Conservation (phyloP, 2,113 vertebrate genomes). For the Petromus typicus region DNA sequence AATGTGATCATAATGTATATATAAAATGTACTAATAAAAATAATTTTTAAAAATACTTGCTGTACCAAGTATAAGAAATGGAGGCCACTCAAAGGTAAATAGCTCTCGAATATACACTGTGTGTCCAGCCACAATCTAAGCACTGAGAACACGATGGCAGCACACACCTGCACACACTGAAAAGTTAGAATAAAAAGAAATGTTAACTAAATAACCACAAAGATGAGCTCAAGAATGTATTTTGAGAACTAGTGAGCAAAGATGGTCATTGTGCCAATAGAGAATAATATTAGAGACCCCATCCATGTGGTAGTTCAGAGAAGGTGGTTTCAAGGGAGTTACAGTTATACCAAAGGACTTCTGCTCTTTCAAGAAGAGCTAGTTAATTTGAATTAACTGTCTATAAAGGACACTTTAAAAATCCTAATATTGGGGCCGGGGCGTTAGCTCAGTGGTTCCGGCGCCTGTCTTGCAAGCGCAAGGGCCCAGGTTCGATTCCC, state of each 20-base stretch:
- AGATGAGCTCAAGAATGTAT: background rate
- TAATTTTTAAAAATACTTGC: background rate
- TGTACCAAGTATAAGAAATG: background rate
- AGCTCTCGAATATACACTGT: background rate
- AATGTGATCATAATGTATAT: too few species aligned
- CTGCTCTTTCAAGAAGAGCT: background rate
- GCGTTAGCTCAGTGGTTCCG: too few species aligned
- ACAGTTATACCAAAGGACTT: background rate
- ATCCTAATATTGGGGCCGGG: too few species aligned
- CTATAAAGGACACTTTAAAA: background rate
- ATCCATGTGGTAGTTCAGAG: background rate
- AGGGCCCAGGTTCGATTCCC: too few species aligned
- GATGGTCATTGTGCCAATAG: background rate
- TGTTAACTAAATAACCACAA: background rate
- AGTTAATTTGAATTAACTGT: background rate
- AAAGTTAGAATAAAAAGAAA: background rate
- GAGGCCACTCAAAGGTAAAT: background rate
- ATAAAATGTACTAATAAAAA: too few species aligned
- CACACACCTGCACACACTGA: background rate
- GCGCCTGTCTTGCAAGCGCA: too few species aligned
- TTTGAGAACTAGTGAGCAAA: background rate
- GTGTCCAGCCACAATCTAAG: background rate
- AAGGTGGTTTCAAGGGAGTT: background rate
- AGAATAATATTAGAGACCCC: background rate
- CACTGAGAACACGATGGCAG: too few species aligned